phyloP scores from a whole-genome alignment of 2,888 invertebrate genomes.

The Phyllotreta striolata region DNA sequence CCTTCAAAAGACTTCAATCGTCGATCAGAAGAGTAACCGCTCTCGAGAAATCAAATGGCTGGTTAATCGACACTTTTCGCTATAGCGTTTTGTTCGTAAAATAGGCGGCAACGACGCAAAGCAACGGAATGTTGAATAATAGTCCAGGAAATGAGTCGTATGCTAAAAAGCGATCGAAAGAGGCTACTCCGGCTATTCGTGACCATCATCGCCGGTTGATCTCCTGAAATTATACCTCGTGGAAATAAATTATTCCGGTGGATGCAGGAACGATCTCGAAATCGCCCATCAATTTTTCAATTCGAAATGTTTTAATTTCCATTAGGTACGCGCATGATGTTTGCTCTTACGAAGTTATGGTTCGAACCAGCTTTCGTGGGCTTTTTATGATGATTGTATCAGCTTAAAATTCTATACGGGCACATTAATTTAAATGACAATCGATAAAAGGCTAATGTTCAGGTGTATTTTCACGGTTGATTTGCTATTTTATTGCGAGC shows the following conservation, averaged over 20 bases:
- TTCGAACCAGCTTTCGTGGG: no score
- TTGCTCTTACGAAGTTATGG: no score
- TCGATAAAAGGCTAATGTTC: no score
- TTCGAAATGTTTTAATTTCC: no score
- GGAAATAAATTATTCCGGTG: constrained; percentile 1
- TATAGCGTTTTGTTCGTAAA: not conserved
- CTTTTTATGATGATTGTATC: no score
- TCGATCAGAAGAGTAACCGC: constrained; percentile 15
- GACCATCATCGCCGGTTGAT: constrained; percentile 12
- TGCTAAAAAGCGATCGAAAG: constrained; percentile 9
- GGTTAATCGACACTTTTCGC: constrained; percentile 2
- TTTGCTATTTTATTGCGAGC: no score
- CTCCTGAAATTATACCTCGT: constrained; percentile 7
- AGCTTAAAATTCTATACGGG: no score
- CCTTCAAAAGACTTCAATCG: constrained; percentile 1
- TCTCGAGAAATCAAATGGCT: not conserved
- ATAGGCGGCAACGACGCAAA: constrained; percentile 1
- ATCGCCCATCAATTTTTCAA: no score
- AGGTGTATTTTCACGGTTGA: no score
- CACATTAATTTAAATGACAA: no score
- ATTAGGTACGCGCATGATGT: no score
- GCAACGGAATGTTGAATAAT: constrained; percentile 28
- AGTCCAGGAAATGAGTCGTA: constrained; percentile 22
- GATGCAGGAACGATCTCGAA: not conserved
- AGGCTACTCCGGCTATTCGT: constrained; percentile 23